phyloP scores from a whole-genome alignment of 1,140 invertebrate genomes.

The Lordiphosa stackelbergi region DNA sequence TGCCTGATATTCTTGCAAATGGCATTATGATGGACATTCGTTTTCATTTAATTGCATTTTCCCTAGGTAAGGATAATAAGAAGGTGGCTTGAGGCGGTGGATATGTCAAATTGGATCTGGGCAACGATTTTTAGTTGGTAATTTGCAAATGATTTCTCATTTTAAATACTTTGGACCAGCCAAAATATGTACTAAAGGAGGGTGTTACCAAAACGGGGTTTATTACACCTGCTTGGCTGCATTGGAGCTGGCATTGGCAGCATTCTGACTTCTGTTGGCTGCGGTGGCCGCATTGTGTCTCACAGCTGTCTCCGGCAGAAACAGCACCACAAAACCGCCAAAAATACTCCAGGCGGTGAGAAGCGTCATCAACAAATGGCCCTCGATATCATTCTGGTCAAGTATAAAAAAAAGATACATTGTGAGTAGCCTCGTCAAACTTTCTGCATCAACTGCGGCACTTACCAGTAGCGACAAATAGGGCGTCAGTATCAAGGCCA shows the following conservation, averaged over 20 bases:
- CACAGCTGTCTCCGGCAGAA: conserved; percentile 70
- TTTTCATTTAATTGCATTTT: conserved; percentile 12
- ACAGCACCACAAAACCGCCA: conserved; percentile 77
- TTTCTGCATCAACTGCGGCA: conserved; percentile 1
- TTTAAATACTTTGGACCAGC: conserved; percentile 68
- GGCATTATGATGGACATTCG: conserved; percentile 57
- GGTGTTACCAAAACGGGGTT: conserved; percentile 2
- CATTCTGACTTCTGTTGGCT: conserved; percentile 9
- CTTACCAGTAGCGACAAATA: conserved; percentile 85
- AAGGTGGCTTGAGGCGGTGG: conserved; percentile 56
- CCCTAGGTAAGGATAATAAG: conserved; percentile 3
- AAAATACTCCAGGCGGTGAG: conserved; percentile 77
- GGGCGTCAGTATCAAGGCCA: conserved; percentile 84
- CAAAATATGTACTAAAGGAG: conserved; percentile 52
- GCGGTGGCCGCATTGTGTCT: conserved; percentile 33
- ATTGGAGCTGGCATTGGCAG: conserved; percentile 27
- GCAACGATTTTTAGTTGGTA: conserved; percentile 22
- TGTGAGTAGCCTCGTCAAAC: background rate
- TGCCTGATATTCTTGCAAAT: conserved; percentile 53
- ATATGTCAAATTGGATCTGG: conserved; percentile 45
- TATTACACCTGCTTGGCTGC: conserved; percentile 64
- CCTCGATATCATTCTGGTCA: conserved; percentile 76
- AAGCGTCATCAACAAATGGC: conserved; percentile 76
- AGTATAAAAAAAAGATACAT: background rate
- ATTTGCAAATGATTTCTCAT: conserved; percentile 4